Conservation (phyloP, 2,888 invertebrate genomes). For the Lampropteryx suffumata region DNA sequence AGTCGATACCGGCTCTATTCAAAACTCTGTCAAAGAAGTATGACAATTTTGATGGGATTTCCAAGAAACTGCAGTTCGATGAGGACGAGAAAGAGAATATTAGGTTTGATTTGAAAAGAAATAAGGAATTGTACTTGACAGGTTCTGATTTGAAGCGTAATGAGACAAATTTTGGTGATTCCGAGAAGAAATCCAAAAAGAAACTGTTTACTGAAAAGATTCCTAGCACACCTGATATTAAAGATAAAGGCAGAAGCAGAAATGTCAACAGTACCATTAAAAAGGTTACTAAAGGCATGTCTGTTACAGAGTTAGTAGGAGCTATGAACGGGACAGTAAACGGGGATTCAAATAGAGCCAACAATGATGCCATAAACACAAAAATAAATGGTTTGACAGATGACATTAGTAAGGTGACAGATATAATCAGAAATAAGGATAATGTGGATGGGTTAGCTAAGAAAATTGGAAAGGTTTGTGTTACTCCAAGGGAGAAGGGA, state of each 20-base stretch:
- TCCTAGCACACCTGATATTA: slow-evolving; percentile 61
- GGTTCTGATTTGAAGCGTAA: slow-evolving; percentile 60
- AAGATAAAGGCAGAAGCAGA: slow-evolving; percentile 42
- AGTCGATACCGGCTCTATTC: slow-evolving; percentile 71
- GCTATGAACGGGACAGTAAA: slow-evolving; percentile 52
- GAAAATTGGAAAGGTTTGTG: slow-evolving; percentile 48
- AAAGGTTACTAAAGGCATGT: slow-evolving; percentile 55
- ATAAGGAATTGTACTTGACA: slow-evolving; percentile 62
- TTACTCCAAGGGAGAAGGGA: slow-evolving; percentile 42
- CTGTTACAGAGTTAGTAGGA: slow-evolving; percentile 67
- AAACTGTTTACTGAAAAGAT: slow-evolving; percentile 64
- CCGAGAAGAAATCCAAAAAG: slow-evolving; percentile 63
- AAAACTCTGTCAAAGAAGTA: slow-evolving; percentile 57
- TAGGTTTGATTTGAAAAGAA: slow-evolving; percentile 49
- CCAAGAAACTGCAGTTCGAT: slow-evolving; percentile 64
- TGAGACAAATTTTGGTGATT: slow-evolving; percentile 41
- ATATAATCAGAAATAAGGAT: neutral
- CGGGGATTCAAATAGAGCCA: neutral
- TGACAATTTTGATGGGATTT: slow-evolving; percentile 51
- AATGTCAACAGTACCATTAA: slow-evolving; percentile 59
- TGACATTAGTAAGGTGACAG: slow-evolving; percentile 1
- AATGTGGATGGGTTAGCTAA: slow-evolving; percentile 38
- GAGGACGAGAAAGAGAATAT: slow-evolving; percentile 72
- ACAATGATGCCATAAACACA: slow-evolving; percentile 17
- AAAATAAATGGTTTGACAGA: neutral